Percentiles rank a stretch among this genome's conserved stretches.
Evolutionary conservation across 2,888 invertebrate genomes (phyloP).

Genomic region (Halictus ligatus): DNA sequence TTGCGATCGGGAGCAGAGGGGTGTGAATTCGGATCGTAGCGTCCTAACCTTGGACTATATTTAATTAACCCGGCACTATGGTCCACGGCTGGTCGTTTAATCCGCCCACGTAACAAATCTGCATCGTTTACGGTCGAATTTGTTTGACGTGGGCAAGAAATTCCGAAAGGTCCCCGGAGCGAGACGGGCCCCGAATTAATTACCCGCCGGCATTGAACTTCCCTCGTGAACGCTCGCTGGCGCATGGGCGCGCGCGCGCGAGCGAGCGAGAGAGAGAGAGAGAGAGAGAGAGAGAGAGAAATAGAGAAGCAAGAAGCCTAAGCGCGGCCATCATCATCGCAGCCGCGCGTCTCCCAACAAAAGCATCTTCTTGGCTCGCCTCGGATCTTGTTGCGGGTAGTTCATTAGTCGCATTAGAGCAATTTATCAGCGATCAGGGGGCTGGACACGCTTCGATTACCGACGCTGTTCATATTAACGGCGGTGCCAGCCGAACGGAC

Average conservation of each 20-base stretch:
- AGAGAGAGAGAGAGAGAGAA: too few relatives aligned
- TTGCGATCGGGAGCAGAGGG: not conserved
- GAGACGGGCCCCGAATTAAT: conserved; percentile 59
- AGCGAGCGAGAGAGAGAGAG: not conserved
- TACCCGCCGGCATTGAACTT: conserved; percentile 53
- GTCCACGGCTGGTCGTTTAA: not conserved
- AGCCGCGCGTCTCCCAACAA: conserved; percentile 2
- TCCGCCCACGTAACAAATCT: conserved; percentile 46
- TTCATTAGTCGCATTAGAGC: conserved; percentile 71
- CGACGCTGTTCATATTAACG: conserved; percentile 49
- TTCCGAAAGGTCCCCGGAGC: conserved; percentile 54
- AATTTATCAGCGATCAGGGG: conserved; percentile 69
- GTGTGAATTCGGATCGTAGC: not conserved
- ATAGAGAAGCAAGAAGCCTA: not conserved
- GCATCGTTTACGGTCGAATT: conserved; percentile 41
- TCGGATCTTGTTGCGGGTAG: conserved; percentile 48
- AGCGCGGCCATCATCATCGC: conserved; percentile 22
- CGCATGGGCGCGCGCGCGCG: not conserved
- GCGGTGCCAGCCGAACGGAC: conserved; percentile 23
- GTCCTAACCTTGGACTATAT: not conserved
- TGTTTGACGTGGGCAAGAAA: conserved; percentile 47
- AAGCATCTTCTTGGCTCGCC: conserved; percentile 13
- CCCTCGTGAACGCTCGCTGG: conserved; percentile 18
- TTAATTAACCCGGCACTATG: not conserved
- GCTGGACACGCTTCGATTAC: conserved; percentile 69